These are phyloP conservation scores for Taurulus bubalis DNA, from an alignment of 2,113 vertebrate species.

Conservation along the genomic window DNA sequence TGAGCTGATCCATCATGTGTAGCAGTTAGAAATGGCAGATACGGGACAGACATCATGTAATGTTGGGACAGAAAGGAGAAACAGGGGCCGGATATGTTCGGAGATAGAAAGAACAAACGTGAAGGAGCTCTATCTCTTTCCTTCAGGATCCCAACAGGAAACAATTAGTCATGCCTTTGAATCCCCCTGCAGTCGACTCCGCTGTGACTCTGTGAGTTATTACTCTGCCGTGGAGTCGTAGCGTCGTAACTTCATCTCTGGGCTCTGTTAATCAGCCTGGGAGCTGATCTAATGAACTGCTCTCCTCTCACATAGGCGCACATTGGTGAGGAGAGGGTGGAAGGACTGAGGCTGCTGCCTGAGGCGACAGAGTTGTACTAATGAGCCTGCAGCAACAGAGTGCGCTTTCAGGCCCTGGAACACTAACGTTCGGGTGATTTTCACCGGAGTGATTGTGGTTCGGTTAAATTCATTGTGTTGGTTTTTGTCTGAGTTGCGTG, in stretches of 20 bases:
- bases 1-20: slow-evolving; percentile 8
- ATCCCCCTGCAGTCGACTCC: slow-evolving; percentile 23
- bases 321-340: slow-evolving; percentile 19
- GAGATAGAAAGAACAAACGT: slow-evolving; percentile 43
- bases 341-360: too few relatives aligned
- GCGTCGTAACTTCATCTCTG: slow-evolving; percentile 49
- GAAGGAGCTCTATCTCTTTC: slow-evolving; percentile 30
- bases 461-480: too few relatives aligned
- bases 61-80: slow-evolving; percentile 18
- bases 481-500: too few relatives aligned
- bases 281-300: slow-evolving; percentile 61
- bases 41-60: slow-evolving; percentile 14
- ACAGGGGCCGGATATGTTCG: neutral
- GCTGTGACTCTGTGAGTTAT: slow-evolving; percentile 50
- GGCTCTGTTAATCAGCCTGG: slow-evolving; percentile 70
- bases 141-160: slow-evolving; percentile 44
- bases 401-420: too few relatives aligned
- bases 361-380: too few relatives aligned
- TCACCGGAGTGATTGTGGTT: too few relatives aligned
- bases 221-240: slow-evolving; percentile 51
- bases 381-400: slow-evolving; percentile 21
- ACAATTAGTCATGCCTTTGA: slow-evolving; percentile 59
- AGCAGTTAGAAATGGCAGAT: slow-evolving; percentile 20
- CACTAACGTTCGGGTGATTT: too few relatives aligned
- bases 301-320: neutral